Percentiles rank a stretch among this genome's conserved stretches.
Evolutionary conservation across 1,140 invertebrate species (phyloP).

Genomic region (Pseudachorutes palmiensis): DNA sequence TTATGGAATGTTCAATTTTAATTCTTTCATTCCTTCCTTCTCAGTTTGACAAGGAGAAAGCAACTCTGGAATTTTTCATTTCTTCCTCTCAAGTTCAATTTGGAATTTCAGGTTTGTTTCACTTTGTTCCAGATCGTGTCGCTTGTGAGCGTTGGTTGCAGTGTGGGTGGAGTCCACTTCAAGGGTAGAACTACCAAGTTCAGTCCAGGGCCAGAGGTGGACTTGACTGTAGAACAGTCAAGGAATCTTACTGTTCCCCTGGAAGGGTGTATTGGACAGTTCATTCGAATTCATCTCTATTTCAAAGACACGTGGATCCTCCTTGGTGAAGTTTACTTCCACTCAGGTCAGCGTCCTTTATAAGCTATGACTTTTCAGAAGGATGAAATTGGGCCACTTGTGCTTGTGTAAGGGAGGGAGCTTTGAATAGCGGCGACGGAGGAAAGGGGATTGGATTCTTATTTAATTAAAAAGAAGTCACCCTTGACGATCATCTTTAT

Average conservation of each 20-base stretch:
- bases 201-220: constrained; percentile 52
- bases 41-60: neutral
- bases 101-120: neutral
- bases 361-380: neutral
- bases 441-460: neutral
- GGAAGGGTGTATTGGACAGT: constrained; percentile 62
- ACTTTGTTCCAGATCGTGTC: constrained; percentile 53
- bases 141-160: constrained; percentile 61
- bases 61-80: no score
- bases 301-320: constrained; percentile 79
- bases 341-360: constrained; percentile 56
- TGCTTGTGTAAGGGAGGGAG: neutral
- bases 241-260: constrained; percentile 74
- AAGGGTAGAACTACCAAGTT: constrained; percentile 59
- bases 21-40: neutral
- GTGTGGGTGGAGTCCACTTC: constrained; percentile 58
- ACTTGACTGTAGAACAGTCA: constrained; percentile 67
- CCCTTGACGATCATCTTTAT: neutral
- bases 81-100: neutral
- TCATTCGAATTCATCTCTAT: constrained; percentile 54
- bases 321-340: constrained; percentile 74
- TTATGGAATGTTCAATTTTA: no score
- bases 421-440: neutral
- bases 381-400: no score
- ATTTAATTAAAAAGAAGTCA: neutral